phyloP scores from a whole-genome alignment of 2,888 invertebrate species.

The Steinernema carpocapsae region DNA sequence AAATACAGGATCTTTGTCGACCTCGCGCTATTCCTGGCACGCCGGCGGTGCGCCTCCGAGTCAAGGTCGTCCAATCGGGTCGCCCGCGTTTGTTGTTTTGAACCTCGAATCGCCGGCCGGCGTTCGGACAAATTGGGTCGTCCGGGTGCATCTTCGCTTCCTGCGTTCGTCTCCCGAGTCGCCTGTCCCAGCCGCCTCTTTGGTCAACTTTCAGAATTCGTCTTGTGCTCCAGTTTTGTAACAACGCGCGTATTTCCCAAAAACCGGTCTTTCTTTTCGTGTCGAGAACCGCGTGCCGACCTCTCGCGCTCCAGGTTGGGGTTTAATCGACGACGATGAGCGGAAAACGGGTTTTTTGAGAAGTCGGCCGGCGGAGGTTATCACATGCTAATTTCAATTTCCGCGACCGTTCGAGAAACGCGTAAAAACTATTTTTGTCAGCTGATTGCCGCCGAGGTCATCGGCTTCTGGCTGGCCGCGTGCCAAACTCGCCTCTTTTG shows the following conservation, averaged over 20 bases:
- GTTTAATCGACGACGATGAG: constrained; percentile 1
- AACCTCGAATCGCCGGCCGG: constrained; percentile 2
- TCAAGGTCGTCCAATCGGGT: constrained; percentile 24
- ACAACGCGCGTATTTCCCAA: neutral
- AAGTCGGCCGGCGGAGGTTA: neutral
- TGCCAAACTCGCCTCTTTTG: neutral
- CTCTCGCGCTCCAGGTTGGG: constrained; percentile 28
- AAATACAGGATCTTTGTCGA: constrained; percentile 1
- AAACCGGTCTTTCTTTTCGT: constrained; percentile 30
- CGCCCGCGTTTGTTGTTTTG: constrained; percentile 20
- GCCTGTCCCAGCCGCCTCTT: neutral
- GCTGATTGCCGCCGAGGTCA: constrained; percentile 23
- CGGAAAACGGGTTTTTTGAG: constrained; percentile 25
- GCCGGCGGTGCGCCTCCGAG: constrained; percentile 23
- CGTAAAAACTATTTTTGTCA: constrained; percentile 14
- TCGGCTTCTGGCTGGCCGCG: neutral
- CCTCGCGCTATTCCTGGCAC: constrained; percentile 21
- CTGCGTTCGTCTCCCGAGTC: neutral
- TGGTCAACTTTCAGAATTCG: neutral
- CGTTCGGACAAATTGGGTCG: constrained; percentile 24
- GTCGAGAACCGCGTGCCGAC: constrained; percentile 19
- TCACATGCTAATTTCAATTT: constrained; percentile 29
- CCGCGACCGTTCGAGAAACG: constrained; percentile 16
- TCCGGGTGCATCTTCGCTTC: neutral
- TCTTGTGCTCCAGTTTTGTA: constrained; percentile 15